Evolutionary conservation across 2,797 vertebrate genomes (phyloP).

Genomic region (Malurus splendens): DNA sequence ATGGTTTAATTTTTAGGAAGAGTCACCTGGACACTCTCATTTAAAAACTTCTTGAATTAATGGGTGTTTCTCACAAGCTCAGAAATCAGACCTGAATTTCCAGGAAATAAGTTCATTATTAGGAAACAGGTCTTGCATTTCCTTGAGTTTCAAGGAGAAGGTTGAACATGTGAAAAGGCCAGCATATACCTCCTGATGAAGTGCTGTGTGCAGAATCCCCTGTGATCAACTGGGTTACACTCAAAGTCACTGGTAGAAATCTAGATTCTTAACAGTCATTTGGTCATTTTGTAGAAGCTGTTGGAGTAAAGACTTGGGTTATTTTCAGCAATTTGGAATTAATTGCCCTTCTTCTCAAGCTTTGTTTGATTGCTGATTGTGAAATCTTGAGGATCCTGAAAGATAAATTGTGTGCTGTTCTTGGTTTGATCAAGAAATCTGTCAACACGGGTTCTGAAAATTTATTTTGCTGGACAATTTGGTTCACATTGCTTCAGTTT

Average conservation of each 20-base stretch:
- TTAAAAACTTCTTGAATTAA: neutral
- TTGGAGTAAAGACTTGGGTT: neutral
- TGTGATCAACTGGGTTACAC: neutral
- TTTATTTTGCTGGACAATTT: neutral
- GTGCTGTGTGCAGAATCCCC: neutral
- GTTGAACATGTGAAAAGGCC: neutral
- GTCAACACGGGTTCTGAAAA: neutral
- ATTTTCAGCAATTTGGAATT: neutral
- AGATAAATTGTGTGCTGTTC: fast-evolving
- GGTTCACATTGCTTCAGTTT: neutral
- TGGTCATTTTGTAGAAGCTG: neutral
- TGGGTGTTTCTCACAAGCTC: neutral
- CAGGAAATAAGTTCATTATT: neutral
- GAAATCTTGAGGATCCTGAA: neutral
- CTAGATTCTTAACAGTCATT: neutral
- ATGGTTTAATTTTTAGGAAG: neutral
- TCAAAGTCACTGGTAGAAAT: neutral
- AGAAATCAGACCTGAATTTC: neutral
- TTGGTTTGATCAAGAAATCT: neutral
- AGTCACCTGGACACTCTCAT: neutral
- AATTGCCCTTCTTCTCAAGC: neutral
- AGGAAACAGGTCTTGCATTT: neutral
- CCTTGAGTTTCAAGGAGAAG: neutral
- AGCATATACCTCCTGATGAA: fast-evolving
- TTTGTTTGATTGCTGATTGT: neutral